Base-by-base conservation (phyloP, 1,140 invertebrate genomes). In the Sweltsa coloradensis region DNA sequence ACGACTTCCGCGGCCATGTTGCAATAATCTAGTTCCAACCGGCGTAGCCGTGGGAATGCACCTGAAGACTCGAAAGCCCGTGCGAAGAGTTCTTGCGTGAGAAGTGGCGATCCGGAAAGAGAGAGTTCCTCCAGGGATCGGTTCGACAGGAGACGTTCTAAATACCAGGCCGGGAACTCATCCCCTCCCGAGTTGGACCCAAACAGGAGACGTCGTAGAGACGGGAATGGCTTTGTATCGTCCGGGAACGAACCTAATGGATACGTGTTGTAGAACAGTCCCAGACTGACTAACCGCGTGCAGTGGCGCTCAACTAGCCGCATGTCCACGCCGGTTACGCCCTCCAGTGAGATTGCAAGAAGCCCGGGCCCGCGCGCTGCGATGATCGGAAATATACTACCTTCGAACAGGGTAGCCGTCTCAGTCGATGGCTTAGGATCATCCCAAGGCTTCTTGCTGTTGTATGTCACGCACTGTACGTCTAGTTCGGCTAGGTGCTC, bases 21-120 rank as follows among this genome's bases (percentile, higher is more conserved):
- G 24, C 51, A 52, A 24, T 52, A 49, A 41, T 49, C 51, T 19
- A 52, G 39, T 22, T 52, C 51, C n/a, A 52, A 31, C 22, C 43
- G 43, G n/a, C 45, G 31, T 18, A 52, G 31, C n/a, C 42, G 25
- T 19, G 47, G 51, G 21, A 50, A 52, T 26, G 29, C 24, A 14
- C 21, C 26, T 11, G 47, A 45, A 39, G 44, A 44, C 14, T n/a
- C 37, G 46, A 52, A 52, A 18, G 42, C 47, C 27, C 26, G 24
- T 9, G 23, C 27, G 34, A 52, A 52, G 5, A 52, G 26, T 16
- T 43, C 41, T 27, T 49, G 41, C 24, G 47, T 44, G 29, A 44
- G 46, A 21, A 49, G 43, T 2, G 51, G 51, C 3, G 51, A 52
- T 3, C 41, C 47, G 16, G 47, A 49, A 2, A 52, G 37, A 4